Evolutionary conservation across 1,140 invertebrate species (phyloP), one percentile per base, ranked within the genome.

Genomic region (Zaprionus capensis): DNA sequence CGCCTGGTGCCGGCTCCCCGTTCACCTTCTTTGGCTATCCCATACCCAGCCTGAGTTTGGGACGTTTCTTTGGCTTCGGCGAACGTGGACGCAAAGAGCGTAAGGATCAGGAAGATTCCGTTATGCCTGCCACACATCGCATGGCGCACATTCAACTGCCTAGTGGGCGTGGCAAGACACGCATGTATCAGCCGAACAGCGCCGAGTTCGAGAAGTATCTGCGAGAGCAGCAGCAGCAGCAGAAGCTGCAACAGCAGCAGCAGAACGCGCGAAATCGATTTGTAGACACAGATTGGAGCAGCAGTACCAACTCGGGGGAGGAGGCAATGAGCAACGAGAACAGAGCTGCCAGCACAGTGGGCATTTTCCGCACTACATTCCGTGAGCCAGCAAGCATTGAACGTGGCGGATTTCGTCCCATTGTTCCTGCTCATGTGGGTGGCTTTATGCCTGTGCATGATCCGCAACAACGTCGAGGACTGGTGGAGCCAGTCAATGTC

Each of bases 1-100:
- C 53, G 3, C 69, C 69, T 5, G 71, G 66, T 1, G 81, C 86
- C 34, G 88, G 93, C 11, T 93, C 94, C 68, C 92, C 96, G 1
- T 97, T 97, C 81, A 97, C 96, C 15, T 97, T 98, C 80, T 97
- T 98, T 81, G 97, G 97, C 0, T 95, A 97, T 76, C 96, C 97
- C 0, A 79, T 97, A 61, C 96, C 96, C 4, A 94, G 94, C 62
- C 87, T 97, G n/a, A 91, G 90, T 61, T 46, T 92, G 62, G 91
- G 91, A 24, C 74, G 91, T 28, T 92, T 92, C 70, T 92, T 92
- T 49, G 90, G 91, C 2, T 81, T 86, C 34, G 87, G 84, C 1
- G 77, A 91, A 14, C 83, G 91, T 1, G 88, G 88, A 4, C 58
- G 91, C 0, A 92, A 92, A 41, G 85, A 92, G 56, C 76, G 88